Percentiles rank a stretch among this genome's conserved stretches.
These are phyloP conservation scores for Psittacula cyanocephala DNA, from an alignment of 2,113 vertebrate species.

Conservation along the genomic window DNA sequence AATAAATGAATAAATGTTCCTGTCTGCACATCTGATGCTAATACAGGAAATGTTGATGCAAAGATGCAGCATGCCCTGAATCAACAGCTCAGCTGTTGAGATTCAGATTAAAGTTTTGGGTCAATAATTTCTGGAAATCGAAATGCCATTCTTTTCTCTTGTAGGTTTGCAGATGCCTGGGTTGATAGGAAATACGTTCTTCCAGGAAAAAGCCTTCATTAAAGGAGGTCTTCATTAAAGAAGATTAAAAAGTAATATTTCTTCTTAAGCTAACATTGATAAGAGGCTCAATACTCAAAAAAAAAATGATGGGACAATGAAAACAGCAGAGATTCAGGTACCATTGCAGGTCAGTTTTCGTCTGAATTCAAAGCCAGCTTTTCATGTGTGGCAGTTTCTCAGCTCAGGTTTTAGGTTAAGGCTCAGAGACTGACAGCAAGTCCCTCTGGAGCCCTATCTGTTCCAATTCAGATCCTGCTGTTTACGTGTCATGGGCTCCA, in stretches of 20 bases:
- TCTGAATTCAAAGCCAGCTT: background rate
- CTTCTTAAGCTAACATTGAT: background rate
- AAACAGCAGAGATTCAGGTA: background rate
- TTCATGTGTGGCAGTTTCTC: background rate
- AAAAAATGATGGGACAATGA: background rate
- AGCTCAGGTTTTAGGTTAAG: background rate
- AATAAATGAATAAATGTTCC: background rate
- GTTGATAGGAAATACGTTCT: constrained; percentile 29
- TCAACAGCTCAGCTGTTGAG: constrained; percentile 59
- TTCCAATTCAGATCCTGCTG: background rate
- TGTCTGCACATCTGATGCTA: constrained; percentile 74
- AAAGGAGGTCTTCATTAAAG: background rate
- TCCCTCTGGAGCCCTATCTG: background rate
- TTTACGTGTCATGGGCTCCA: background rate
- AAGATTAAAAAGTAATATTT: background rate
- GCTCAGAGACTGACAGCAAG: background rate
- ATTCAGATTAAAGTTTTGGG: constrained; percentile 69
- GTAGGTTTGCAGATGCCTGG: constrained; percentile 50
- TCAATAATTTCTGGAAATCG: constrained; percentile 68
- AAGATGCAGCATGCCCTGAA: constrained; percentile 58
- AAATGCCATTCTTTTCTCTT: constrained; percentile 47
- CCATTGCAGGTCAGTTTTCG: background rate
- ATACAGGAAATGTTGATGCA: constrained; percentile 26
- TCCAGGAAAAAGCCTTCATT: background rate
- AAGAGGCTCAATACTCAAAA: background rate